Base-by-base conservation (phyloP, 1,140 invertebrate genomes). In the Muscidifurax raptorellus region DNA sequence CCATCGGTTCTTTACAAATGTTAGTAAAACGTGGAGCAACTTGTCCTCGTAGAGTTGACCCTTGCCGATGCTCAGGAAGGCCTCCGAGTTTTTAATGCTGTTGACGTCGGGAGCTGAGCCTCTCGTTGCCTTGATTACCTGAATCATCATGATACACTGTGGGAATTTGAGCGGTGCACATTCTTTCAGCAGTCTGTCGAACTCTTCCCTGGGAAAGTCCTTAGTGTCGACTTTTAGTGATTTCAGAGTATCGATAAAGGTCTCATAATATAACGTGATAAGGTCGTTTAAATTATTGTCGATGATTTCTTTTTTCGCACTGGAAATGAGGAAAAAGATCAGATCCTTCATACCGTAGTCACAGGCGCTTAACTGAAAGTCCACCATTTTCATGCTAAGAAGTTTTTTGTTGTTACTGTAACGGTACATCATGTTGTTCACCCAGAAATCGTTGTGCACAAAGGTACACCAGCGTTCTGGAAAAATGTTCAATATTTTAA, bases 401-500 rank as follows among this genome's bases (percentile, higher is more conserved):
- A 94, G 91, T 13, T 91, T 88, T 5, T 90, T 92, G 18, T 71
- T 78, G 59, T 90, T 89, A 88, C 94, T 90, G n/a, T 92, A 90
- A 22, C 88, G 88, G 74, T 92, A 93, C 92, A 96, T 93, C 86
- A 95, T 94, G 86, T 96, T 96, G 87, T 95, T 96, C 1, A 94
- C 92, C 95, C 95, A 96, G 78, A 95, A 93, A 88, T 96, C 95
- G 13, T 93, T 93, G 83, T 96, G 95, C 0, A 93, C 90, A 27
- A 94, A 88, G 0, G 94, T 94, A 2, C 88, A 91, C 90, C 93
- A 95, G 0, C 90, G 89, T 66, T 93, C 91, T 32, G 89, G 87
- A 82, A 78, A 32, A 4, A 89, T 28, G 87, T 76, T 44, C 40
- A 25, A 40, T 52, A 59, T 59, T 59, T 59, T 2, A 47, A 47